phyloP scores from a whole-genome alignment of 2,888 invertebrate genomes.

The Philereme vetulata region DNA sequence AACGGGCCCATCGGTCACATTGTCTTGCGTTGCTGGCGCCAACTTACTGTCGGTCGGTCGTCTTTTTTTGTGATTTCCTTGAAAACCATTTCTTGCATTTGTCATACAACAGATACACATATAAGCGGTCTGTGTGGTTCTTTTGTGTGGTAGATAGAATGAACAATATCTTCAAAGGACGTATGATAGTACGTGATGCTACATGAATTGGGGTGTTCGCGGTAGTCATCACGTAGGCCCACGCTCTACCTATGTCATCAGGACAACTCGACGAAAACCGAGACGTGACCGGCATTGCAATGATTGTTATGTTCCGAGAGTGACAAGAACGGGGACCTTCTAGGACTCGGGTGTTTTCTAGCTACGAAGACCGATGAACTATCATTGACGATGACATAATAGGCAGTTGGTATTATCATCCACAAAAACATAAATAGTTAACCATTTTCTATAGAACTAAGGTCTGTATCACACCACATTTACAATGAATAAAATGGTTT shows the following conservation, averaged over 20 bases:
- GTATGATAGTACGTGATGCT: not conserved
- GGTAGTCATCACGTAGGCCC: not conserved
- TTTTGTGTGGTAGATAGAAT: no score
- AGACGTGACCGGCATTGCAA: constrained; percentile 1
- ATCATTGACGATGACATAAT: no score
- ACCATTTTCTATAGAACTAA: no score
- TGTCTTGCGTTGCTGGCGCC: constrained; percentile 1
- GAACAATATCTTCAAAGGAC: no score
- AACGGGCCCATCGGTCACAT: not conserved
- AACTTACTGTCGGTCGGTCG: not conserved
- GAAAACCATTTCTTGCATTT: no score
- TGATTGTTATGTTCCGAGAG: not conserved
- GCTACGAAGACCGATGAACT: not conserved
- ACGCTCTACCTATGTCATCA: not conserved
- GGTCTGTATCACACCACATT: no score
- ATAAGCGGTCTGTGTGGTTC: no score
- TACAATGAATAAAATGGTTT: no score
- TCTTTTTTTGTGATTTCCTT: no score
- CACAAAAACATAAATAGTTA: no score
- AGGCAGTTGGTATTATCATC: no score
- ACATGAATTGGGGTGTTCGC: not conserved
- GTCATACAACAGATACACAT: no score
- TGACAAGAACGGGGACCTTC: not conserved
- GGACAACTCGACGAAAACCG: not conserved
- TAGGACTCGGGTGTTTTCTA: not conserved